Conservation (phyloP, 2,113 vertebrate species). For the Rhinopomastus cyanomelas region DNA sequence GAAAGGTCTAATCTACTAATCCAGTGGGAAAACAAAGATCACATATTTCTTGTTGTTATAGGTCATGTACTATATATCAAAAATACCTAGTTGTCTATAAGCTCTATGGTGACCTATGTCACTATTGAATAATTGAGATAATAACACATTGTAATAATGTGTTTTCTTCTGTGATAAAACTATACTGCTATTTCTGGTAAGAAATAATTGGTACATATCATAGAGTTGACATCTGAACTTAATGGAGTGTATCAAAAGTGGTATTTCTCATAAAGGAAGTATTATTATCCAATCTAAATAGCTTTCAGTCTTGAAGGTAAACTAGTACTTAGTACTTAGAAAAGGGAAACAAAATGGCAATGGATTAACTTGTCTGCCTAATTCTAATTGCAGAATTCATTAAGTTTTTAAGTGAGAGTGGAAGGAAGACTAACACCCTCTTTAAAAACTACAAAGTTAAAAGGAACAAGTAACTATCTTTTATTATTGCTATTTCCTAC, state of each 20-base stretch:
- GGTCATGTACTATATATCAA: conserved; percentile 5
- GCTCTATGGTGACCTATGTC: conserved; percentile 9
- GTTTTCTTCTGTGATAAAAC: conserved; percentile 49
- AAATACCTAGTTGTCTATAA: conserved; percentile 39
- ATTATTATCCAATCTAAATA: conserved; percentile 72
- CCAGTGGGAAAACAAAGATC: background rate
- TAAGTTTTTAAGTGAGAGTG: conserved; percentile 9
- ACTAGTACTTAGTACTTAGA: conserved; percentile 52
- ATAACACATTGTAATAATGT: conserved; percentile 59
- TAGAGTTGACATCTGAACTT: conserved; percentile 66
- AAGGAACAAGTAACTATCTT: conserved; percentile 50
- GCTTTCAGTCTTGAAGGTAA: conserved; percentile 61
- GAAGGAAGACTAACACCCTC: background rate
- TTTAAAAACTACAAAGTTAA: background rate
- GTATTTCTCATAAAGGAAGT: conserved; percentile 62
- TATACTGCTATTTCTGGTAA: conserved; percentile 54
- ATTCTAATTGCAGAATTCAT: conserved; percentile 54
- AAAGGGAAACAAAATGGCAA: conserved; percentile 47
- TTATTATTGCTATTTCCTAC: conserved; percentile 61
- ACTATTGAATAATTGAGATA: conserved; percentile 42
- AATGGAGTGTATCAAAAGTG: conserved; percentile 68
- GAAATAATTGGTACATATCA: conserved; percentile 67
- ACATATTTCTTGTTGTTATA: background rate
- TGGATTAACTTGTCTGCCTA: conserved; percentile 64
- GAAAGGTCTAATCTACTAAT: background rate